Conservation (phyloP, 2,113 vertebrate species). For the Myrmophylax atrothorax region DNA sequence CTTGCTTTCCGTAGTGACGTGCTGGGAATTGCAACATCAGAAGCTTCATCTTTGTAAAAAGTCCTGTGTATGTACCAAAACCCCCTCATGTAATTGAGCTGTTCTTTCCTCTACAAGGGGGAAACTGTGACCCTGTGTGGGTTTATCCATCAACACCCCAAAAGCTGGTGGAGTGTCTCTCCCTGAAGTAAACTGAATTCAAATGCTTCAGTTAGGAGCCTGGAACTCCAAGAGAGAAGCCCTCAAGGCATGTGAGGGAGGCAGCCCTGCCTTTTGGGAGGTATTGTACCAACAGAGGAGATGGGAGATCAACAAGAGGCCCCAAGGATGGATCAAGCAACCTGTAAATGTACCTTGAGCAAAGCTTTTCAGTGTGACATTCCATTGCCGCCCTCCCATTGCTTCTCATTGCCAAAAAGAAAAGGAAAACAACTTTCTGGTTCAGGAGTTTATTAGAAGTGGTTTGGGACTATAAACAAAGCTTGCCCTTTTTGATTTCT, state of each 20-base stretch:
- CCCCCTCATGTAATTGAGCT: background rate
- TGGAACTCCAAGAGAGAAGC: background rate
- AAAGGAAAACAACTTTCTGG: background rate
- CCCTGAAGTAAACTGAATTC: background rate
- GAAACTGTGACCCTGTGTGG: background rate
- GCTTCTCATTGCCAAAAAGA: background rate
- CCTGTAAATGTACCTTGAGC: background rate
- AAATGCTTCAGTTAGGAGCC: background rate
- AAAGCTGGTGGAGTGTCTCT: background rate
- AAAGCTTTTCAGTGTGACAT: background rate
- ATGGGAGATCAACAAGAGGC: background rate
- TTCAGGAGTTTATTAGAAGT: background rate
- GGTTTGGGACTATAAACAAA: background rate
- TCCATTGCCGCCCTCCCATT: background rate
- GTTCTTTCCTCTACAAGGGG: accelerated
- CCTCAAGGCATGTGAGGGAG: background rate
- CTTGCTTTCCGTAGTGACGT: background rate
- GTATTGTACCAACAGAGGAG: background rate
- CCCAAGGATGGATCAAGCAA: background rate
- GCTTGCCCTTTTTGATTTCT: slow-evolving; percentile 9
- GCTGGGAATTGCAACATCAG: background rate
- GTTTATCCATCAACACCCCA: background rate
- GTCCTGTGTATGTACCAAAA: background rate
- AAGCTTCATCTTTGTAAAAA: background rate
- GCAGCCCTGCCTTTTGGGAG: background rate